Conservation (phyloP, 2,797 vertebrate species). For the Falco peregrinus region DNA sequence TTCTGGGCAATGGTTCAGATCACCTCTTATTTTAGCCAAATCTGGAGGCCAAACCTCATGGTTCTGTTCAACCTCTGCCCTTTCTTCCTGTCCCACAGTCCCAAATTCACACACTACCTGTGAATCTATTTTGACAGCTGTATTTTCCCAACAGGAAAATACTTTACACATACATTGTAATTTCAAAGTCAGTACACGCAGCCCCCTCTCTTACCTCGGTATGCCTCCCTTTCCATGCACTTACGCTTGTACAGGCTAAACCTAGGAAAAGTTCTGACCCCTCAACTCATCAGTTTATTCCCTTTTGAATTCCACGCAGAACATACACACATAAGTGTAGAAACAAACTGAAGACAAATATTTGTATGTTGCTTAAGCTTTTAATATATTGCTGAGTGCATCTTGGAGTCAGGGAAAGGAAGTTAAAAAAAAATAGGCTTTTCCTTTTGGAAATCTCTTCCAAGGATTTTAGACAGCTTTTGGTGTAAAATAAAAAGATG, state of each 20-base stretch:
- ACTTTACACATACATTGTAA: background rate
- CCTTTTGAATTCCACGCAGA: background rate
- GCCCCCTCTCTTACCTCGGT: background rate
- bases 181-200: background rate
- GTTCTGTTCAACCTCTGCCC: slow-evolving; percentile 41
- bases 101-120: slow-evolving; percentile 1
- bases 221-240: background rate
- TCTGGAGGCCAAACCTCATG: background rate
- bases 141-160: slow-evolving; percentile 53
- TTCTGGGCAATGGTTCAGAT: slow-evolving; percentile 30
- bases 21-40: slow-evolving; percentile 37
- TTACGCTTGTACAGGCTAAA: background rate
- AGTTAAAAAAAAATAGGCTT: background rate
- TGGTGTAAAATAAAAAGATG: slow-evolving; percentile 48
- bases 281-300: background rate
- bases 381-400: slow-evolving; percentile 2
- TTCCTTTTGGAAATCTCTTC: slow-evolving; percentile 35
- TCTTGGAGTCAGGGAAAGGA: slow-evolving; percentile 11
- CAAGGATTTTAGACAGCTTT: slow-evolving; percentile 35
- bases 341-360: background rate
- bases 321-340: background rate
- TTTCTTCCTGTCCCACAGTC: slow-evolving; percentile 13
- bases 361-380: background rate
- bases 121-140: slow-evolving; percentile 62
- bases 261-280: background rate